These are phyloP conservation scores for Vespertilio murinus DNA, from an alignment of 2,797 vertebrate genomes.

Conservation along the genomic window DNA sequence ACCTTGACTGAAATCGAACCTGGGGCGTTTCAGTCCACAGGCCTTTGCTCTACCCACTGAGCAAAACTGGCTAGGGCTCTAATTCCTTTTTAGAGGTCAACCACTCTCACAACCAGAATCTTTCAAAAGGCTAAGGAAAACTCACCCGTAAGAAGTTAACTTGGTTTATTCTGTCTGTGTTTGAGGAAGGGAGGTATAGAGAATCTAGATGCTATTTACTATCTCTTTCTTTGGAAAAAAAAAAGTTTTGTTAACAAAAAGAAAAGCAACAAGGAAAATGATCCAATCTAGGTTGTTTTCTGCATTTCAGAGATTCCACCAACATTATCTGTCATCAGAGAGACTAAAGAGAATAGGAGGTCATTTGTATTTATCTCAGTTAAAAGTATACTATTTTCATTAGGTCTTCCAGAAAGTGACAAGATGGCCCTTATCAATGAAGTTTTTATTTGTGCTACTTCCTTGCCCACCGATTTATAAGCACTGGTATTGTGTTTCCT, in stretches of 20 bases:
- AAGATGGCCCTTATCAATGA: slow-evolving; percentile 1
- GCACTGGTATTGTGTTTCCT: neutral
- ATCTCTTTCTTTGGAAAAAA: neutral
- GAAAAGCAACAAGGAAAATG: slow-evolving; percentile 26
- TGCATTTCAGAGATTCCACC: slow-evolving; percentile 15
- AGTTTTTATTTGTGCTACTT: slow-evolving; percentile 26
- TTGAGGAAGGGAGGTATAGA: neutral
- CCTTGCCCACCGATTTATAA: neutral
- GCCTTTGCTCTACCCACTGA: no score
- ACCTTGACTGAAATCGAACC: no score
- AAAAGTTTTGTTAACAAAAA: slow-evolving; percentile 46
- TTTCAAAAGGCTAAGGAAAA: slow-evolving; percentile 38
- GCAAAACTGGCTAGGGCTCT: neutral
- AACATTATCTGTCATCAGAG: neutral
- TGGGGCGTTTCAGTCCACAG: no score
- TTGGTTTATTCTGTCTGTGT: neutral
- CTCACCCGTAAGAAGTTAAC: neutral
- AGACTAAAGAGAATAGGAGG: slow-evolving; percentile 15
- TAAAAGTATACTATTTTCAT: neutral
- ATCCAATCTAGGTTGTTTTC: slow-evolving; percentile 17
- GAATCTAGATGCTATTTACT: neutral
- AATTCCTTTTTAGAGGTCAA: slow-evolving; percentile 25
- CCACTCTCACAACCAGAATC: neutral
- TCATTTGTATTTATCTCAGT: slow-evolving; percentile 3
- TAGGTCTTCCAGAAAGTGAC: slow-evolving; percentile 30